Conservation (phyloP, 2,797 vertebrate genomes). For the Delichon dasypus region DNA sequence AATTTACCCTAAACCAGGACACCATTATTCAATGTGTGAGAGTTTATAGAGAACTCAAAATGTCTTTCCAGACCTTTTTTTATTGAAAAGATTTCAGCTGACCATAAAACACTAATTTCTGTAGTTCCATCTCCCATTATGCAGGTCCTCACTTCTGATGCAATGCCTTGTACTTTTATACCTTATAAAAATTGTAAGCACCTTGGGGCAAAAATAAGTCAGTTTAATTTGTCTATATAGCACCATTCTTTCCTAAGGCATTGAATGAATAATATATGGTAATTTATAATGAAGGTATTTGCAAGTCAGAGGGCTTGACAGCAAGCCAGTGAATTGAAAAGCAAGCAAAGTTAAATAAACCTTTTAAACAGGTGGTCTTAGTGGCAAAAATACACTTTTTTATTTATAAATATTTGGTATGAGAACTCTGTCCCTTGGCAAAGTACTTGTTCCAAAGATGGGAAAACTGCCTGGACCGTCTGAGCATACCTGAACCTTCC, state of each 20-base stretch:
- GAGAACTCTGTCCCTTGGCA: neutral
- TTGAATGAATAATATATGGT: neutral
- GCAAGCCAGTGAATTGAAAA: neutral
- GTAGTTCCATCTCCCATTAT: neutral
- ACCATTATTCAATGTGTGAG: neutral
- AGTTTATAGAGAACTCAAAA: neutral
- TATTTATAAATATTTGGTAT: neutral
- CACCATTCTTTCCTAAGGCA: neutral
- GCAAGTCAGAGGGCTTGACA: neutral
- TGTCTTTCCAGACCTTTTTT: neutral
- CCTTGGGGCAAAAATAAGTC: neutral
- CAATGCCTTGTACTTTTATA: neutral
- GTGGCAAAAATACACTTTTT: neutral
- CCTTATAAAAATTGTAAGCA: slow-evolving; percentile 17
- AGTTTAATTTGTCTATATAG: slow-evolving; percentile 16
- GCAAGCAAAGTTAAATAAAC: neutral
- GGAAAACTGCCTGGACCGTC: neutral
- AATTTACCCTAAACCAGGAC: too few relatives aligned
- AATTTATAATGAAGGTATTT: slow-evolving; percentile 13
- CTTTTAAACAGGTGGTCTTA: neutral
- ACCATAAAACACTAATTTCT: neutral
- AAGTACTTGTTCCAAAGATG: neutral
- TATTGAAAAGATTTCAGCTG: neutral
- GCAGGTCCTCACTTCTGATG: neutral
- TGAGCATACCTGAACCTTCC: neutral